Percentiles rank a stretch among this genome's conserved stretches.
Evolutionary conservation across 2,888 invertebrate genomes (phyloP).

Genomic region (Thymelicus lineola): DNA sequence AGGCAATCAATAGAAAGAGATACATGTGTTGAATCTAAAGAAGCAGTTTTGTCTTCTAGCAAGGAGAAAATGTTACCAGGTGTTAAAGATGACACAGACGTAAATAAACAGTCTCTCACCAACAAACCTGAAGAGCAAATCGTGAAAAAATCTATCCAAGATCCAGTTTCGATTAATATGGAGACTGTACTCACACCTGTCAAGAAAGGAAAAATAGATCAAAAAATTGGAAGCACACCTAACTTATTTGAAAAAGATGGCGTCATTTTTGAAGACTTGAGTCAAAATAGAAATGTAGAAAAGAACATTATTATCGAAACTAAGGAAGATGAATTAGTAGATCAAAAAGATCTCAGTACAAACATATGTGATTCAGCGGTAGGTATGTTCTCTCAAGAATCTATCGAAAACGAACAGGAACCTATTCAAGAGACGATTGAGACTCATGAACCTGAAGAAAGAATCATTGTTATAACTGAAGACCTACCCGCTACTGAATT

Average conservation of each 20-base stretch:
- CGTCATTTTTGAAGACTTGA: not conserved
- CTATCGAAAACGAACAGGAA: not conserved
- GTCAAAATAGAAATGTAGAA: not conserved
- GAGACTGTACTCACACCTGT: constrained; percentile 1
- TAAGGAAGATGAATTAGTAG: not conserved
- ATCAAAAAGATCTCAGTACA: not conserved
- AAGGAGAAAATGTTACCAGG: not conserved
- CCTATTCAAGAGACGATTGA: not conserved
- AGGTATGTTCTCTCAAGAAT: not conserved
- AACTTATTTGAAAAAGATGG: constrained; percentile 14
- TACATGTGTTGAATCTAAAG: not conserved
- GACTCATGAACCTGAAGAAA: constrained; percentile 28
- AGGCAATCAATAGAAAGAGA: not conserved
- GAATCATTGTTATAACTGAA: constrained; percentile 40
- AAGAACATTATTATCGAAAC: not conserved
- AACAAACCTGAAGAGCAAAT: not conserved
- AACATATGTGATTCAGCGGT: not conserved
- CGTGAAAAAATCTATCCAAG: constrained; percentile 3
- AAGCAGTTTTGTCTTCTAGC: not conserved
- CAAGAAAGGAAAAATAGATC: not conserved
- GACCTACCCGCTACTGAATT: constrained; percentile 50
- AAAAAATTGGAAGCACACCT: not conserved
- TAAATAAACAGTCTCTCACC: not conserved
- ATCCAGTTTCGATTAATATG: constrained; percentile 1
- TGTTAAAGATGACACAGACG: not conserved